Evolutionary conservation across 1,140 invertebrate genomes (phyloP), one percentile per base, ranked within the genome.

Genomic region (Sipha flava): DNA sequence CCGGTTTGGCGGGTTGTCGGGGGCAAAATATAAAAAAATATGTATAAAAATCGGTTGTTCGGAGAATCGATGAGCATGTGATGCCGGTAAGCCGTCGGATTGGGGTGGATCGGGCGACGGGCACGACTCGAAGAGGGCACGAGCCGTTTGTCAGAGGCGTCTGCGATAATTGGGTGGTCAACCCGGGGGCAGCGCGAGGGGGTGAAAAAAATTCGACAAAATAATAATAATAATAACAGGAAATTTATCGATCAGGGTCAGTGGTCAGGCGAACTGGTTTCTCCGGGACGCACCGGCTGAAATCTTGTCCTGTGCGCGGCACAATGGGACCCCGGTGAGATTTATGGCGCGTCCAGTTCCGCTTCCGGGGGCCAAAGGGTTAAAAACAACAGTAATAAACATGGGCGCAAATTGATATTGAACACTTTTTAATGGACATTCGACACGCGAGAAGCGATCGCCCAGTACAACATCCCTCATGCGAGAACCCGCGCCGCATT

Each of bases 371-470:
- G 47, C 45, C 72, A 75, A 66, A 47, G 52, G 73, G 73, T 54
- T 26, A 40, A 77, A 57, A 54, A 66, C 64, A 54, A 57, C 73
- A 77, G 49, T 47, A 31, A 26, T 26, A 54, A 77, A 77, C 73
- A 77, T 21, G 52, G 73, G 52, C 6, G 73, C 49, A 77, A 77
- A 77, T 77, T 77, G 73, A 77, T 77, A 77, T 77, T 59, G 73
- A 59, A 59, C 73, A 40, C 34, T 77, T 57, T 77, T 77, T 77
- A 77, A 77, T 77, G 29, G 73, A 59, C 73, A 77, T 59, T 57
- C 29, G 73, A 59, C 73, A 43, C 49, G 73, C 73, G 31, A 40
- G 3, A 16, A 1, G 23, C 49, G 21, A 54, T 54, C 7, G 16
- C n/a, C n/a, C n/a, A n/a, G n/a, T n/a, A n/a, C n/a, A n/a, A n/a